phyloP scores from a whole-genome alignment of 1,140 invertebrate genomes.

The Leguminivora glycinivorella region DNA sequence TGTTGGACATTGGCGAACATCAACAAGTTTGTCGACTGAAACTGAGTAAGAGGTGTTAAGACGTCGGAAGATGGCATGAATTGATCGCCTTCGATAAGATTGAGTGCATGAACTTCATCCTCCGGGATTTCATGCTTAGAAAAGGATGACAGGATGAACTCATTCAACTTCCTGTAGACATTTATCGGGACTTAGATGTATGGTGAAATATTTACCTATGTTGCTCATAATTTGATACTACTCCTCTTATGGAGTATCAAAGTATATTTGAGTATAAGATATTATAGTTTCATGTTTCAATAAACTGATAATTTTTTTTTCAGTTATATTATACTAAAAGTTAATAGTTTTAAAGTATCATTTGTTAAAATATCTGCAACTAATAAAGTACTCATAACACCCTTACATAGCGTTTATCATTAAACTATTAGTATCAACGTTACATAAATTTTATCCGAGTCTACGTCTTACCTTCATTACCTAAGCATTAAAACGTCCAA shows the following conservation, averaged over 20 bases:
- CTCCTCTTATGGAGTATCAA: no score
- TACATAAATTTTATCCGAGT: background rate
- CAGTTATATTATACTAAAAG: no score
- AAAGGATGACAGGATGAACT: constrained; percentile 34
- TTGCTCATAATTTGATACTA: no score
- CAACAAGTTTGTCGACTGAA: constrained; percentile 25
- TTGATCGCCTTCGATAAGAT: constrained; percentile 59
- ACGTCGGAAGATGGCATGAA: constrained; percentile 48
- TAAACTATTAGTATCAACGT: no score
- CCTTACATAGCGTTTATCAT: no score
- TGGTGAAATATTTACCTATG: background rate
- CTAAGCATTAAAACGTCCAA: constrained; percentile 2
- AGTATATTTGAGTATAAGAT: no score
- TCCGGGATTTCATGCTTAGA: constrained; percentile 38
- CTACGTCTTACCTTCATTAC: background rate
- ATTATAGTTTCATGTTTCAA: no score
- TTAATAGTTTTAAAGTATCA: no score
- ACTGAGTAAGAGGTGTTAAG: constrained; percentile 39
- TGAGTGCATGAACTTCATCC: constrained; percentile 53
- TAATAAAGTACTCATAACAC: no score
- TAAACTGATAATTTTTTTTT: no score
- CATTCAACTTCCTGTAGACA: constrained; percentile 40
- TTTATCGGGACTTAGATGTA: constrained; percentile 31
- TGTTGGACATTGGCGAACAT: constrained; percentile 20
- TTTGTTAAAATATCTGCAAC: no score